phyloP scores from a whole-genome alignment of 2,113 vertebrate genomes.

The Pteronura brasiliensis region DNA sequence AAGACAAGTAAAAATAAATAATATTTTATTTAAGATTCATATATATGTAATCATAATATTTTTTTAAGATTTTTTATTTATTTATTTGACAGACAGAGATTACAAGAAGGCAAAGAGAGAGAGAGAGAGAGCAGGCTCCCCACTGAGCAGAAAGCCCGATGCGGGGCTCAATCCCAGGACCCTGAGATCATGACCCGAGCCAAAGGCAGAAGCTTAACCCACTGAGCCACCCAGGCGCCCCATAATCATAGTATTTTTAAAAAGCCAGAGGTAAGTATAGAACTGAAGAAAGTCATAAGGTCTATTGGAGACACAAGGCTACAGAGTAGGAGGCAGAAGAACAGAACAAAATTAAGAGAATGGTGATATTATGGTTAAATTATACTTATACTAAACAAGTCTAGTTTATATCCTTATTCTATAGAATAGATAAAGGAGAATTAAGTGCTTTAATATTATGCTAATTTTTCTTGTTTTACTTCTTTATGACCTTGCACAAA shows the following conservation, averaged over 20 bases:
- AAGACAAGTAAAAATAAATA: not conserved
- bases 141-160: too few species aligned
- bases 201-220: too few species aligned
- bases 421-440: not conserved
- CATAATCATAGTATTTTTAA: not conserved
- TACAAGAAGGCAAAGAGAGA: too few species aligned
- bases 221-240: too few species aligned
- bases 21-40: too few species aligned
- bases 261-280: not conserved
- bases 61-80: too few species aligned
- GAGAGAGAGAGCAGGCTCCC: too few species aligned
- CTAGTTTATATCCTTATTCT: not conserved
- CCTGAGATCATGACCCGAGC: too few species aligned
- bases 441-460: not conserved
- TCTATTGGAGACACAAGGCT: not conserved
- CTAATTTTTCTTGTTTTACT: not conserved
- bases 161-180: too few species aligned
- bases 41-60: too few species aligned
- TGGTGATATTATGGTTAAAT: not conserved
- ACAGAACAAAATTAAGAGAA: not conserved
- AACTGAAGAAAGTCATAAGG: not conserved
- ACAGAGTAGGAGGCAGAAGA: not conserved
- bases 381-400: not conserved
- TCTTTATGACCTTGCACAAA: not conserved
- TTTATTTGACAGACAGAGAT: too few species aligned